Evolutionary conservation across 1,140 invertebrate genomes (phyloP), one percentile per base, ranked within the genome.

Genomic region (Tetragonula clypearis): DNA sequence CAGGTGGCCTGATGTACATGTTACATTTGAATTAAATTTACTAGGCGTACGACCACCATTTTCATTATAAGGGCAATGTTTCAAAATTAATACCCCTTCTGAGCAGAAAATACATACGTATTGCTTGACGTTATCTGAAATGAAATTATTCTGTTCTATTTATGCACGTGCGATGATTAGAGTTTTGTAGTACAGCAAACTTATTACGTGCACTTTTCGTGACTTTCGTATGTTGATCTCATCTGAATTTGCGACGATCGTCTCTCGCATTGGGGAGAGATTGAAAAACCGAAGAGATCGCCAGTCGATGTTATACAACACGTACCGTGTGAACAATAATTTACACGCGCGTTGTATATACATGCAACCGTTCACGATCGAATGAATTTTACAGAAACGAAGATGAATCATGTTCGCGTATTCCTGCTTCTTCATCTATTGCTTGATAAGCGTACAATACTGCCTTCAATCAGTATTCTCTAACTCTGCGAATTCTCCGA

Each of bases 251-350:
- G 8, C 19, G 19, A 21, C 21, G 41, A 69, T 41, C 68, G 15
- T 41, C 4, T 69, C 41, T 41, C 68, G 21, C 35, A 12, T 49
- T 12, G 2, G 41, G 12, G 14, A 14, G 11, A 19, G 71, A 26
- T 1, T 9, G 35, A 65, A 73, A 30, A 82, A 76, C 17, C 17
- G 23, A 35, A 74, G 53, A 21, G 56, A 4, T 53, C 26, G 8
- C 26, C 21, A 15, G 2, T 15, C n/a, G 11, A 55, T 53, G 26
- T 69, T 69, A 30, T 35, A 15, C 55, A 30, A 65, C 19, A 5
- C 8, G 5, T n/a, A 15, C 26, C 19, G 2, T 80, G 60, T 30
- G 58, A 80, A 72, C 68, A 72, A 30, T 80, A 41, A 80, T 80
- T 71, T 60, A 26, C 55, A 35, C 71, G 23, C 55, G 23, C 21